Percentiles rank a stretch among this genome's conserved stretches.
These are phyloP conservation scores for Metaphire vulgaris DNA, from an alignment of 1,140 invertebrate genomes.

Conservation along the genomic window DNA sequence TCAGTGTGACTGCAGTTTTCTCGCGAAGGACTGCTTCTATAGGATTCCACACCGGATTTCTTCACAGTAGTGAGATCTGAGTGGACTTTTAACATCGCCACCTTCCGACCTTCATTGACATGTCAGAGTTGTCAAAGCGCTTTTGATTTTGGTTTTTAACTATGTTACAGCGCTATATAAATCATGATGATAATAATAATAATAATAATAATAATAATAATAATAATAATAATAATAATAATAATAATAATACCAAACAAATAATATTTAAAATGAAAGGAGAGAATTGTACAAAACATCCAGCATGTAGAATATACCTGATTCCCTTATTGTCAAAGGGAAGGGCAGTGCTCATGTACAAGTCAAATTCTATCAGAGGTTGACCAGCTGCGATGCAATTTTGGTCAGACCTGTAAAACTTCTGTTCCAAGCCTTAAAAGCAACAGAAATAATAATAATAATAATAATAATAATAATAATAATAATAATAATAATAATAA, in stretches of 20 bases:
- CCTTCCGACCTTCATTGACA: too few relatives aligned
- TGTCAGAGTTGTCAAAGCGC: too few relatives aligned
- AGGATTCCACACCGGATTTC: too few relatives aligned
- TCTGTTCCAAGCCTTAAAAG: slow-evolving; percentile 58
- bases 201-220: not conserved
- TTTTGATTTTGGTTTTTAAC: too few relatives aligned
- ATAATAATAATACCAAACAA: not conserved
- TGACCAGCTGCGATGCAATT: slow-evolving; percentile 64
- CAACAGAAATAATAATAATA: not conserved
- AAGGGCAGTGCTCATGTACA: slow-evolving; percentile 61
- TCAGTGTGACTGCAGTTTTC: too few relatives aligned
- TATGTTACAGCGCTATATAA: too few relatives aligned
- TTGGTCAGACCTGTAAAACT: slow-evolving; percentile 60
- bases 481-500: not conserved
- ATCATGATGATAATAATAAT: too few relatives aligned
- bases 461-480: not conserved
- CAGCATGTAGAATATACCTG: slow-evolving; percentile 43
- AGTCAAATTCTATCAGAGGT: slow-evolving; percentile 61
- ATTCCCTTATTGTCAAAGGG: slow-evolving; percentile 52
- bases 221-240: slow-evolving; percentile 7
- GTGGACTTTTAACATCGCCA: not conserved
- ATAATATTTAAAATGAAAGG: not conserved
- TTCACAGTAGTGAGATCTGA: too few relatives aligned
- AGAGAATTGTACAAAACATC: too few relatives aligned
- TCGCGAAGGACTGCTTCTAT: too few relatives aligned